phyloP scores from a whole-genome alignment of 92 coral and sea anemone species.

The Zoanthus sociatus region DNA sequence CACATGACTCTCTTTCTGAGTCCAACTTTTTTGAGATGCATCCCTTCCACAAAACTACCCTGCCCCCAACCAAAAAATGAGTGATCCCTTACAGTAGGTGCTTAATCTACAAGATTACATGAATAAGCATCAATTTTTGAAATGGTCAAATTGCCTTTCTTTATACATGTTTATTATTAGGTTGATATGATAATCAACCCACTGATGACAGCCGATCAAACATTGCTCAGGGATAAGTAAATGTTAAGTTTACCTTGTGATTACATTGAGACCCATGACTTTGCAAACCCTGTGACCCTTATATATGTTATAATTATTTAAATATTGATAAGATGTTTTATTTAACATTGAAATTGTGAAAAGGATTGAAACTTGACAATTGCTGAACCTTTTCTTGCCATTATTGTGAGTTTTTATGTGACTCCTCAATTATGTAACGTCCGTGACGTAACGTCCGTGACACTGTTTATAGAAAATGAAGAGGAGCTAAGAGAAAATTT shows the following conservation, averaged over 20 bases:
- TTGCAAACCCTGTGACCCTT: slow-evolving; percentile 20
- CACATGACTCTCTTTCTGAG: neutral
- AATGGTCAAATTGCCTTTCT: slow-evolving; percentile 19
- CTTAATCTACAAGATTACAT: slow-evolving; percentile 17
- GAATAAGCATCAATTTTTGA: slow-evolving; percentile 14
- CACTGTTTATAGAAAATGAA: slow-evolving; percentile 16
- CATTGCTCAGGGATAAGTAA: slow-evolving; percentile 17
- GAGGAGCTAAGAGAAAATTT: slow-evolving; percentile 19
- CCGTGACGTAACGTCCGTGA: slow-evolving; percentile 28
- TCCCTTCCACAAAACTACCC: slow-evolving; percentile 20
- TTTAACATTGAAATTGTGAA: slow-evolving; percentile 17
- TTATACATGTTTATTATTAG: slow-evolving; percentile 16
- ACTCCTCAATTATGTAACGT: slow-evolving; percentile 10
- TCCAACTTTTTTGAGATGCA: slow-evolving; percentile 16
- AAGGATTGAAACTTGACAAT: slow-evolving; percentile 9
- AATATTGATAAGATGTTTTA: slow-evolving; percentile 12
- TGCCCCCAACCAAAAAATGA: slow-evolving; percentile 15
- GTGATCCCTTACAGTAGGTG: slow-evolving; percentile 20
- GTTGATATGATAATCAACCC: slow-evolving; percentile 12
- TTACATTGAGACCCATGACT: slow-evolving; percentile 19
- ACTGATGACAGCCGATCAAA: slow-evolving; percentile 20
- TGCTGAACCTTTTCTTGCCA: neutral
- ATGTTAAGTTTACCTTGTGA: slow-evolving; percentile 14
- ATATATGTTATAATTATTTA: slow-evolving; percentile 14
- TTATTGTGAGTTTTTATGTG: slow-evolving; percentile 7